These are phyloP conservation scores for Ormyrus pomaceus DNA, from an alignment of 2,888 invertebrate species.

Conservation along the genomic window DNA sequence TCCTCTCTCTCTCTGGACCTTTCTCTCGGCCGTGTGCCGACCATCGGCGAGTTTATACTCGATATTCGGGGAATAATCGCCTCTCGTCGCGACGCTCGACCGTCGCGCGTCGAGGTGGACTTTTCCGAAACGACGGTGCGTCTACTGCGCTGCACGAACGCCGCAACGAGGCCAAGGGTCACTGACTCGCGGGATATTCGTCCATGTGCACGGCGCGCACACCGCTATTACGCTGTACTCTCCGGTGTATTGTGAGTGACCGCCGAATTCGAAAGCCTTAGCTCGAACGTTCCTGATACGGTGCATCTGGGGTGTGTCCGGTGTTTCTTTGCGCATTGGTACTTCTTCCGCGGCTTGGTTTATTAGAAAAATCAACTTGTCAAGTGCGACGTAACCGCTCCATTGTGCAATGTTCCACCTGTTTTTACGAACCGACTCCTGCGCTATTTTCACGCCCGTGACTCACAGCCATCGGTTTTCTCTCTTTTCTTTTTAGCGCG, in stretches of 20 bases:
- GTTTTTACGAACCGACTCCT: no score
- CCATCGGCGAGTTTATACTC: neutral
- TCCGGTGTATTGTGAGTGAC: neutral
- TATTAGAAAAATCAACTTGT: no score
- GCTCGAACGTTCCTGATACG: neutral
- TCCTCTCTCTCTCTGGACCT: neutral
- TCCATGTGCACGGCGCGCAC: slow-evolving; percentile 7
- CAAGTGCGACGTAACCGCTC: no score
- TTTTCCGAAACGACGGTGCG: no score
- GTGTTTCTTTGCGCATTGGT: no score
- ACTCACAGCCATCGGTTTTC: no score
- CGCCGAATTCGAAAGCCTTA: neutral
- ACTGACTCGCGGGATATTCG: slow-evolving; percentile 36
- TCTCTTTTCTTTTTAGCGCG: no score
- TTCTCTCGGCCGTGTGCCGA: neutral
- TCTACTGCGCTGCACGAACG: no score
- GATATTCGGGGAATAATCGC: neutral
- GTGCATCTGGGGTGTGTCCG: neutral
- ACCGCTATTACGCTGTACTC: neutral
- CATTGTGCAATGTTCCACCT: no score
- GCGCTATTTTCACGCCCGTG: no score
- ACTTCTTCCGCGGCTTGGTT: no score
- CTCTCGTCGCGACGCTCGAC: neutral
- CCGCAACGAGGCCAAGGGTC: slow-evolving; percentile 37
- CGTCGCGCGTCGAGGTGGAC: neutral